Evolutionary conservation across 2,797 vertebrate genomes (phyloP).

Genomic region (Rhabdomys pumilio): DNA sequence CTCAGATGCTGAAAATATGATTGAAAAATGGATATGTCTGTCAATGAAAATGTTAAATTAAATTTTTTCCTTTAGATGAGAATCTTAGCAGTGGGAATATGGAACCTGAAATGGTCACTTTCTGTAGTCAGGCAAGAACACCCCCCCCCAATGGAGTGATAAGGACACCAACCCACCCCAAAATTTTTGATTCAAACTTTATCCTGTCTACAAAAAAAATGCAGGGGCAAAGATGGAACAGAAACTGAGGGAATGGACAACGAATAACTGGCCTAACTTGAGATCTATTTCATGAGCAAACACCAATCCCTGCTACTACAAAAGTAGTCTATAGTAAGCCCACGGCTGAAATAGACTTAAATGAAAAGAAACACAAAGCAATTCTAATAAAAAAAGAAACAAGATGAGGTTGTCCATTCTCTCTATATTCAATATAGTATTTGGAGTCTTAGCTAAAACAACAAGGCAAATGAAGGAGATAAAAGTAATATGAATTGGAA

Average conservation of each 20-base stretch:
- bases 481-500: not conserved
- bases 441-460: not conserved
- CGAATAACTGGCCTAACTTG: not conserved
- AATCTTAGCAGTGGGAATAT: not conserved
- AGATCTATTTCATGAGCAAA: not conserved
- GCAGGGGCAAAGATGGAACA: not conserved
- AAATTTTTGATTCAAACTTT: not conserved
- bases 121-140: not conserved
- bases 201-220: not conserved
- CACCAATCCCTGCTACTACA: not conserved
- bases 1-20: not conserved
- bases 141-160: too few species aligned
- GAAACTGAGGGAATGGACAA: not conserved
- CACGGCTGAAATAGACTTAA: not conserved
- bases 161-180: not conserved
- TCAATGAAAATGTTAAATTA: not conserved
- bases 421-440: not conserved
- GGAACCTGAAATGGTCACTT: not conserved
- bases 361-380: not conserved
- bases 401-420: not conserved
- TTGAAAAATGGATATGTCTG: not conserved
- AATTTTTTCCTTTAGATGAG: not conserved
- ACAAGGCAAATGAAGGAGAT: not conserved
- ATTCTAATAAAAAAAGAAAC: not conserved
- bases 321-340: not conserved